Conservation (phyloP, 2,113 vertebrate species). For the Mesocricetus auratus region DNA sequence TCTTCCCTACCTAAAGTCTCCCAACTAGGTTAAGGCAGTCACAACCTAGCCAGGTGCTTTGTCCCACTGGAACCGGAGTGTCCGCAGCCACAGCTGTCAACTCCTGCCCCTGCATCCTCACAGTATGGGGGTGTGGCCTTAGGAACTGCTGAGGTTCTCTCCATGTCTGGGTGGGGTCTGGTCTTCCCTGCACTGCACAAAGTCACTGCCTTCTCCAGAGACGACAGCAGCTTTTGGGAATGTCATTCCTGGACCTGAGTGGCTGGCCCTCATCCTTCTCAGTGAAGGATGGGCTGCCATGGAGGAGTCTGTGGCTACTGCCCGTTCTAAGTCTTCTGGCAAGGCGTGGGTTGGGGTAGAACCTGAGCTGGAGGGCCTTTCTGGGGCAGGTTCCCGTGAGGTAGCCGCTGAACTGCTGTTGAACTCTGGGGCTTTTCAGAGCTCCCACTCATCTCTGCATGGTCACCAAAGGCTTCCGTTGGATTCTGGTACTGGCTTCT, state of each 20-base stretch:
- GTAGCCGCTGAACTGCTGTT: neutral
- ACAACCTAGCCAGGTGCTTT: neutral
- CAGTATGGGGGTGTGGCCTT: neutral
- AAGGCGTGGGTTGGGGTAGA: neutral
- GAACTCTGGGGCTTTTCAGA: neutral
- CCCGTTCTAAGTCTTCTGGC: neutral
- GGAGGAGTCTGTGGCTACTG: neutral
- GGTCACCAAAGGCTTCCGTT: neutral
- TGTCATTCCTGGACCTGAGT: too few species aligned
- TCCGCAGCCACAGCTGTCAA: neutral
- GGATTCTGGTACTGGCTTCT: neutral
- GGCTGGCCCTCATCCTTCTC: neutral
- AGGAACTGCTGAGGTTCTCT: neutral
- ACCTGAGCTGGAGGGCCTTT: neutral
- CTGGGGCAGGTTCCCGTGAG: fast-evolving
- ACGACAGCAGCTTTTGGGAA: neutral
- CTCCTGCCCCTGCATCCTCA: neutral
- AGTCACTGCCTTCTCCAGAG: neutral
- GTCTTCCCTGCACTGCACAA: fast-evolving
- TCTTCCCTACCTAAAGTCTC: neutral
- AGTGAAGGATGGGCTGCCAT: neutral
- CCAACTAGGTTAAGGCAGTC: neutral
- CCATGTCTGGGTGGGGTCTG: neutral
- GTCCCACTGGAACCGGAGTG: neutral
- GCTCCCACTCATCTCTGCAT: neutral